Conservation (phyloP, 1,140 invertebrate genomes). For the Trinorchestia longiramus region DNA sequence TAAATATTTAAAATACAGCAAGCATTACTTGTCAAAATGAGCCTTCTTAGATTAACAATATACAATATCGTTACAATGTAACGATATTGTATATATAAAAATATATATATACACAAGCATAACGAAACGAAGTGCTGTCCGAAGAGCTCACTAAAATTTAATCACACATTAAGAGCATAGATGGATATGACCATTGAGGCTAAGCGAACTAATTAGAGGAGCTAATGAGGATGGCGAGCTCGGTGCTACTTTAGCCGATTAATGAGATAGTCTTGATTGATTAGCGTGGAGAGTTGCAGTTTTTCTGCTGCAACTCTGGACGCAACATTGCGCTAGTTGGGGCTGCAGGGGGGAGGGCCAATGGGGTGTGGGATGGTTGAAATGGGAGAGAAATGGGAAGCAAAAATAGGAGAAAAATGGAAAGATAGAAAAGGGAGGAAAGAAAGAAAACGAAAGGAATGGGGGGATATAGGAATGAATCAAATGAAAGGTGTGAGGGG, state of each 20-base stretch:
- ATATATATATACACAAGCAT: no score
- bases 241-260: neutral
- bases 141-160: neutral
- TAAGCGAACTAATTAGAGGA: neutral
- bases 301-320: neutral
- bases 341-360: no score
- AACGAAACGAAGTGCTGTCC: neutral
- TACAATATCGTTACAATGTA: neutral
- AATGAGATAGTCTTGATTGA: neutral
- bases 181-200: neutral
- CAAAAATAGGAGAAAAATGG: no score
- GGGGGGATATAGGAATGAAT: no score
- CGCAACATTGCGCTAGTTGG: neutral
- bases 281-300: neutral
- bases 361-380: no score
- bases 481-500: no score
- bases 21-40: neutral
- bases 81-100: neutral
- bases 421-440: no score
- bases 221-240: neutral
- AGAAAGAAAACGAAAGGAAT: no score
- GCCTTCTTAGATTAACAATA: neutral
- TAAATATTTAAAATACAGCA: neutral
- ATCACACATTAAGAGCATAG: neutral
- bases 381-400: no score